Evolutionary conservation across 1,140 invertebrate species (phyloP).

Genomic region (Papilio dardanus): DNA sequence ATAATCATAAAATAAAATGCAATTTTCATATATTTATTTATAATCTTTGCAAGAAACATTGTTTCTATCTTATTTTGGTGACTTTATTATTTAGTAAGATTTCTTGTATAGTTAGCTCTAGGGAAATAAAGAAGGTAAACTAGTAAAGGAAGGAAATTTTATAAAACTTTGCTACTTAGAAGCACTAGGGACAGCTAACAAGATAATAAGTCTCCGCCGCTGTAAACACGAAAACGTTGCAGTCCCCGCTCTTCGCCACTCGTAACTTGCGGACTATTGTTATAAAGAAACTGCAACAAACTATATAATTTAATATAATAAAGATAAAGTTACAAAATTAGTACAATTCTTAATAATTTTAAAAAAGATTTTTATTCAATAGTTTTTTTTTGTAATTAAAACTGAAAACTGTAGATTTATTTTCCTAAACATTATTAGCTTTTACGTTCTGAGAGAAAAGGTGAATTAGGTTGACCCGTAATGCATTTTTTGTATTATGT

Average conservation of each 20-base stretch:
- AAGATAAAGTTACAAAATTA: neutral
- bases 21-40: neutral
- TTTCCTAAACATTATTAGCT: too few species aligned
- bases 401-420: too few species aligned
- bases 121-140: slow-evolving; percentile 4
- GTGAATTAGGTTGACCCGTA: too few species aligned
- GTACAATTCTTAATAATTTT: too few species aligned
- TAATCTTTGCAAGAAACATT: neutral
- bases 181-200: slow-evolving; percentile 24
- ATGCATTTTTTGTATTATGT: too few species aligned
- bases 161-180: slow-evolving; percentile 18
- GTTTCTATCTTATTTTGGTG: neutral
- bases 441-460: too few species aligned
- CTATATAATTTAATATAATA: neutral
- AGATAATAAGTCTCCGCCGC: slow-evolving; percentile 18
- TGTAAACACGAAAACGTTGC: slow-evolving; percentile 20
- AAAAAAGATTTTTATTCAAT: too few species aligned
- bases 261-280: slow-evolving; percentile 10
- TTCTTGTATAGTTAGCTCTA: too few species aligned
- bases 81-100: neutral
- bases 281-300: neutral
- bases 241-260: neutral
- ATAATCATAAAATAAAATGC: too few species aligned
- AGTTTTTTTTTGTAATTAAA: too few species aligned
- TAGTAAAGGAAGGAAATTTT: slow-evolving; percentile 13